Conservation (phyloP, 2,113 vertebrate genomes). For the Anhinga anhinga region DNA sequence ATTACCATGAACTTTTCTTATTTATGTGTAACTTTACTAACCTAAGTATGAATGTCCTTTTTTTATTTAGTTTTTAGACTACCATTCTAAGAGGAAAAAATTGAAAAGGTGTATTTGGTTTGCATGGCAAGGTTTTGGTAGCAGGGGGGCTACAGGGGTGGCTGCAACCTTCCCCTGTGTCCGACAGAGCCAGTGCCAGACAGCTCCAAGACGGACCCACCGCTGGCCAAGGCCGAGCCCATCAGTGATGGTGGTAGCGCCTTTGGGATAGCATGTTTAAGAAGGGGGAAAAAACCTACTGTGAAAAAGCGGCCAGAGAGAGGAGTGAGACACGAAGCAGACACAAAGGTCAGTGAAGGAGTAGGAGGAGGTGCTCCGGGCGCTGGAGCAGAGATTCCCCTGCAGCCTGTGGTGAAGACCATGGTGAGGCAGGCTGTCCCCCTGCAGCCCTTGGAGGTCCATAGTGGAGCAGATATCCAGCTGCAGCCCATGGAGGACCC, state of each 20-base stretch:
- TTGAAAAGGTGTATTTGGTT: neutral
- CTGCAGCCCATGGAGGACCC: neutral
- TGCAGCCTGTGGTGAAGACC: neutral
- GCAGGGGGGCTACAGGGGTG: neutral
- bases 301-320: neutral
- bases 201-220: accelerated
- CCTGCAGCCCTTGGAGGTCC: neutral
- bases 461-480: neutral
- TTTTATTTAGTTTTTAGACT: neutral
- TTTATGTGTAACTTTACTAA: neutral
- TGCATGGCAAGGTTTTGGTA: neutral
- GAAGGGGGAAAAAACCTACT: neutral
- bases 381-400: neutral
- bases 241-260: accelerated
- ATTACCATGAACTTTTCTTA: neutral
- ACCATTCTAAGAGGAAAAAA: neutral
- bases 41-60: neutral
- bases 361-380: neutral
- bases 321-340: too few relatives aligned
- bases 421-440: neutral
- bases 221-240: neutral
- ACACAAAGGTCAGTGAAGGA: neutral
- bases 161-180: neutral
- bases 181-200: neutral
- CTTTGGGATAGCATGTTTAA: neutral